Conservation (phyloP, 2,113 vertebrate genomes). For the Pao palembangensis region DNA sequence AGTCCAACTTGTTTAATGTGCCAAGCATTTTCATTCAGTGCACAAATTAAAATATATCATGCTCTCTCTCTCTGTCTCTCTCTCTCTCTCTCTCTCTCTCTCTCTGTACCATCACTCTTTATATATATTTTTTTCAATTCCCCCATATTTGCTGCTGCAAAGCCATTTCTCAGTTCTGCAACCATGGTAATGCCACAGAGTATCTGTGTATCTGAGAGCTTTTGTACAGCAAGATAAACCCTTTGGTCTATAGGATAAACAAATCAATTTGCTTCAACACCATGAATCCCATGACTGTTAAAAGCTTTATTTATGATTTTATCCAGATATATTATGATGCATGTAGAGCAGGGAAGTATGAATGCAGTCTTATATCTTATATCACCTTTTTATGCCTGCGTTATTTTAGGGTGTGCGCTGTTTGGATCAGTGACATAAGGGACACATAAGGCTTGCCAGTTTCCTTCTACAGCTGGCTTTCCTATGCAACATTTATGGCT, state of each 20-base stretch:
- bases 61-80: too few species aligned
- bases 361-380: slow-evolving; percentile 33
- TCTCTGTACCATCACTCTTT: too few species aligned
- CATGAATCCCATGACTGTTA: slow-evolving; percentile 46
- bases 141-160: background rate
- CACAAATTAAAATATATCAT: too few species aligned
- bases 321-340: slow-evolving; percentile 46
- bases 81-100: too few species aligned
- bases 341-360: slow-evolving; percentile 39
- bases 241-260: slow-evolving; percentile 42
- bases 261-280: slow-evolving; percentile 42
- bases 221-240: slow-evolving; percentile 47
- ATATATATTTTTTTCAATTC: slow-evolving; percentile 1
- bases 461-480: slow-evolving; percentile 1
- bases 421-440: slow-evolving; percentile 45
- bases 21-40: too few species aligned
- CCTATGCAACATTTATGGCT: slow-evolving; percentile 14
- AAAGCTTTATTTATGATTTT: slow-evolving; percentile 55
- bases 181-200: slow-evolving; percentile 2
- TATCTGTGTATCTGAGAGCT: slow-evolving; percentile 22
- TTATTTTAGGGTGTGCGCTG: slow-evolving; percentile 7
- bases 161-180: slow-evolving; percentile 9
- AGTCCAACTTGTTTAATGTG: too few species aligned
- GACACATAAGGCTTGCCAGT: slow-evolving; percentile 29
- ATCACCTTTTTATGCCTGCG: slow-evolving; percentile 24